Base-by-base conservation (phyloP, 1,140 invertebrate species). In the Drosophila sp. region DNA sequence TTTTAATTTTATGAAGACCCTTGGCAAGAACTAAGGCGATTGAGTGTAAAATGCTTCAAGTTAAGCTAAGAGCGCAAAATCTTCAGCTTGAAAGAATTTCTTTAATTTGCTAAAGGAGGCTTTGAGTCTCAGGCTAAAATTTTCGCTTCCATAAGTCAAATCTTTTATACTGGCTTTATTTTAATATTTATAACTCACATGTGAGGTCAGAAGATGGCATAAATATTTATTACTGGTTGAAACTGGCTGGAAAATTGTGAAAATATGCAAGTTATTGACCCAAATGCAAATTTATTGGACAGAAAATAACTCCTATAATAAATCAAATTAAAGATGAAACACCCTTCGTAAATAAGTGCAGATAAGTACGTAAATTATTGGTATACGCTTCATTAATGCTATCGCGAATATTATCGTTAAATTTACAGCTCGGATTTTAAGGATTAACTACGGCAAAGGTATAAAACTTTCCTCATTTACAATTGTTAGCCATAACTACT, bases 1-100 rank as follows among this genome's bases (percentile, higher is more conserved):
- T 66, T 64, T 66, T 57, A 66, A 66, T 66, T 59, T 58, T 72
- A 14, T 65, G 46, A 38, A 41, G 63, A 72, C 54, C 63, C 45
- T 56, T 41, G 14, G n/a, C n/a, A 29, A 43, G 21, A 48, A 48
- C 45, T 58, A 58, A 36, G 53, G 36, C 62, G 51, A 38, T 43
- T 34, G 63, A 27, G 62, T 58, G 62, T 32, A 43, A 59, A 50
- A 58, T 66, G 54, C 43, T 29, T 40, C 7, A 61, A 66, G 32
- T 57, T n/a, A 38, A 21, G 25, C 38, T 14, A 29, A 13, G 27
- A 34, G 43, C 54, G 16, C 11, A 43, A 38, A 48, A 48, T 58
- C 64, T 50, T 58, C 21, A 50, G 27, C 43, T 41, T 16, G 11
- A 48, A 34, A 48, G 32, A 21, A 32, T 34, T 65, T 16, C 69